Percentiles rank a stretch among this genome's conserved stretches.
These are phyloP conservation scores for Saguinus imperator DNA, from an alignment of 2,113 vertebrate species.

Conservation along the genomic window DNA sequence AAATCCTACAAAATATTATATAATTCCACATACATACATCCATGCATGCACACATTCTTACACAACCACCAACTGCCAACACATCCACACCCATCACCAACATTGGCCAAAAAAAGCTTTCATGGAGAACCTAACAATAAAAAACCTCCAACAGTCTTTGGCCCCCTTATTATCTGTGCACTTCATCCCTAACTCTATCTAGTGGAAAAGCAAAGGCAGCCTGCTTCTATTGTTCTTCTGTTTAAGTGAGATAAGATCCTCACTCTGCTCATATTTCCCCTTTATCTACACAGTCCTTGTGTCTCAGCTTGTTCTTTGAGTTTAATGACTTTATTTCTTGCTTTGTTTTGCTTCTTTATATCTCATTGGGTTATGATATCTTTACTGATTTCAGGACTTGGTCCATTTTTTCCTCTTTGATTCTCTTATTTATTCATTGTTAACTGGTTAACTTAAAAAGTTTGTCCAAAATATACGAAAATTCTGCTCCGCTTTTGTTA, in stretches of 20 bases:
- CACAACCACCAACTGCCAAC: background rate
- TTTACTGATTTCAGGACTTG: constrained; percentile 61
- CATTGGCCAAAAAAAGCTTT: background rate
- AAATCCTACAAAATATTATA: background rate
- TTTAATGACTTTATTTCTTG: constrained; percentile 80
- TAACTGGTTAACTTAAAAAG: constrained; percentile 67
- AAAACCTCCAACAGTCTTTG: background rate
- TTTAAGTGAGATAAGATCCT: constrained; percentile 79
- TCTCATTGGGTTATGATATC: constrained; percentile 75
- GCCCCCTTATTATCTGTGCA: background rate
- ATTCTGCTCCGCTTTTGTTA: constrained; percentile 41
- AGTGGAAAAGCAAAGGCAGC: constrained; percentile 32
- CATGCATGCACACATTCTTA: background rate
- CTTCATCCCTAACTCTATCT: constrained; percentile 15
- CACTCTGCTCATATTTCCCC: constrained; percentile 56
- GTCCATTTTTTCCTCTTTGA: constrained; percentile 13
- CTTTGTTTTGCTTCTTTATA: constrained; percentile 77
- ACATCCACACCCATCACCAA: background rate
- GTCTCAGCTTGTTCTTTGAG: constrained; percentile 66
- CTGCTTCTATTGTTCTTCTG: constrained; percentile 72
- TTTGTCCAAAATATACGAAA: constrained; percentile 38
- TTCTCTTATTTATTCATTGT: constrained; percentile 37
- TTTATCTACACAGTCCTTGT: constrained; percentile 71
- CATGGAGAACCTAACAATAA: background rate
- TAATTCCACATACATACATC: background rate